Conservation (phyloP, 2,888 invertebrate species). For the Drosophila antonietae region DNA sequence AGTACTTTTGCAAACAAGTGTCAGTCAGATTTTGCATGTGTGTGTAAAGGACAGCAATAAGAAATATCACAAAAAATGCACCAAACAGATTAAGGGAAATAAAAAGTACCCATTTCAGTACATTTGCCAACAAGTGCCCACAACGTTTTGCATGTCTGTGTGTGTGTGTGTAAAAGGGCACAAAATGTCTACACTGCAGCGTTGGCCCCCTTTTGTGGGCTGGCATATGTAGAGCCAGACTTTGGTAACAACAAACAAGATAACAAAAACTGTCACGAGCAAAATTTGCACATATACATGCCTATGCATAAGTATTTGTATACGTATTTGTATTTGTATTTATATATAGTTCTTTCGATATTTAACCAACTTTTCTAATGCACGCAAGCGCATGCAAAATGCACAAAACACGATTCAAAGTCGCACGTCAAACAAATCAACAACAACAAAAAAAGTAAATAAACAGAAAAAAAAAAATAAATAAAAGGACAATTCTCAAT, state of each 20-base stretch:
- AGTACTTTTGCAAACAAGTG: not conserved
- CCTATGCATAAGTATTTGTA: not conserved
- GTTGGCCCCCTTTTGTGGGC: not conserved
- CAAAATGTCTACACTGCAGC: not conserved
- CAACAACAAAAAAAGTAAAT: conserved; percentile 8
- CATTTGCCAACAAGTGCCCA: not conserved
- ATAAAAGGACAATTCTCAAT: conserved; percentile 6
- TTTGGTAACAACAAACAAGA: conserved; percentile 23
- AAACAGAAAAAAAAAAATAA: conserved; percentile 13
- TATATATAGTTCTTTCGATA: conserved; percentile 13
- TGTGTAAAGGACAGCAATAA: not conserved
- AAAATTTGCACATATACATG: not conserved
- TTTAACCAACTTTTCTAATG: conserved; percentile 49
- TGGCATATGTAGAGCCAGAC: conserved; percentile 32
- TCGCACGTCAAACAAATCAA: conserved; percentile 23
- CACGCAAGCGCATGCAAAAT: conserved; percentile 27
- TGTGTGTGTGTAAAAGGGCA: conserved; percentile 9
- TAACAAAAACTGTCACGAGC: conserved; percentile 7
- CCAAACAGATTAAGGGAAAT: not conserved
- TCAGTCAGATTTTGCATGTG: not conserved
- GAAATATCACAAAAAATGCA: not conserved
- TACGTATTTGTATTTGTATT: not conserved
- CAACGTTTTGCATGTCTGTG: not conserved
- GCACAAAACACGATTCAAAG: conserved; percentile 38
- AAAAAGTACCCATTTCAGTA: not conserved